Evolutionary conservation across 2,888 invertebrate species (phyloP).

Genomic region (Empis livida): DNA sequence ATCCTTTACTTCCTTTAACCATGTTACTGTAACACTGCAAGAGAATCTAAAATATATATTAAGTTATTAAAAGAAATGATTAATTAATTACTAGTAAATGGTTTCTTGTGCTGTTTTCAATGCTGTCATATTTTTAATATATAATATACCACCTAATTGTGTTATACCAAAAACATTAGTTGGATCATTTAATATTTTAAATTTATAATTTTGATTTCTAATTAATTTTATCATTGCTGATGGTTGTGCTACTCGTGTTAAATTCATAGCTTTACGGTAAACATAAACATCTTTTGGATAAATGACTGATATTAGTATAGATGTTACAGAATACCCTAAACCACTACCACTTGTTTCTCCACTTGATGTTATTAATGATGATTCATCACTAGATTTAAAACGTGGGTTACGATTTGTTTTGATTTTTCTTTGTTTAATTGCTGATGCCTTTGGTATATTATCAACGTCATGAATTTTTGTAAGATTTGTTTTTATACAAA

Average conservation of each 20-base stretch:
- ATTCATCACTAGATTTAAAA: no score
- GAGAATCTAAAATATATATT: no score
- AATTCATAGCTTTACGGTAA: constrained; percentile 36
- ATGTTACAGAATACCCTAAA: constrained; percentile 7
- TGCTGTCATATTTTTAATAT: constrained; percentile 37
- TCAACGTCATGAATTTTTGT: constrained; percentile 26
- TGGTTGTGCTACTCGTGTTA: constrained; percentile 38
- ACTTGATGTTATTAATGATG: constrained; percentile 12
- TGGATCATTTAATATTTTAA: constrained; percentile 26
- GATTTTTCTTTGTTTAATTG: constrained; percentile 15
- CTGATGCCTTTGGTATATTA: constrained; percentile 25
- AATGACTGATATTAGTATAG: constrained; percentile 14
- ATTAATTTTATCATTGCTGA: constrained; percentile 23
- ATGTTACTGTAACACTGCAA: constrained; percentile 24
- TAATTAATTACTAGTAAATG: constrained; percentile 29
- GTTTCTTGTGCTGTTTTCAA: constrained; percentile 34
- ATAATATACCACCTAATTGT: constrained; percentile 42
- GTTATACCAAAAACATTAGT: constrained; percentile 42
- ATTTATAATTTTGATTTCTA: constrained; percentile 19
- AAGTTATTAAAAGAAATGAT: background rate
- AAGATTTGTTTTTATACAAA: constrained; percentile 34
- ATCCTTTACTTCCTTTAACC: constrained; percentile 19
- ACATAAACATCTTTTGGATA: constrained; percentile 30
- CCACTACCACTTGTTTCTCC: constrained; percentile 17
- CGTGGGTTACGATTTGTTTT: no score